Conservation (phyloP, 2,113 vertebrate species). For the Pelecanoides urinatrix region DNA sequence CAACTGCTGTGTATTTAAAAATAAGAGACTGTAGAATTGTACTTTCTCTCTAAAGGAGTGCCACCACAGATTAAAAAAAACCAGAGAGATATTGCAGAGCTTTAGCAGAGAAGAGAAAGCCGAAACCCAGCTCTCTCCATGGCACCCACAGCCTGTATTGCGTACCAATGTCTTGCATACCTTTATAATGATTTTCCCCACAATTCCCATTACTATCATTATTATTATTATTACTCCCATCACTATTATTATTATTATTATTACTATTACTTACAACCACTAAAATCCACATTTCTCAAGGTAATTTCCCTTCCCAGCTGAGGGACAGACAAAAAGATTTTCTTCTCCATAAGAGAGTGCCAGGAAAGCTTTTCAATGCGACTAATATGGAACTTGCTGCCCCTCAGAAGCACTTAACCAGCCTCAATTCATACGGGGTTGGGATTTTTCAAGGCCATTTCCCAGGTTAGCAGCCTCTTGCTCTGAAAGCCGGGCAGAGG, state of each 20-base stretch:
- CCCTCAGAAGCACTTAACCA: background rate
- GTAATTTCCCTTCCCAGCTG: background rate
- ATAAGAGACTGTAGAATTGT: background rate
- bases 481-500: background rate
- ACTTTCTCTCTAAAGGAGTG: background rate
- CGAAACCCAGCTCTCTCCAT: background rate
- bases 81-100: background rate
- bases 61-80: fast-evolving
- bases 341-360: background rate
- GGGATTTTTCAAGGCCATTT: background rate
- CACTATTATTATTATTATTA: background rate
- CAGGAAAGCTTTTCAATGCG: background rate
- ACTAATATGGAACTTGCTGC: background rate
- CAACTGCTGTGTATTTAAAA: background rate
- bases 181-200: background rate
- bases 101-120: background rate
- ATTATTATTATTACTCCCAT: background rate
- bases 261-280: background rate
- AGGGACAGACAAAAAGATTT: background rate
- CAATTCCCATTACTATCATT: background rate
- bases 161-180: fast-evolving
- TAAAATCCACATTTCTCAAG: background rate
- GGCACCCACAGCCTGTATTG: background rate
- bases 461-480: background rate
- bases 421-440: fast-evolving